Base-by-base conservation (phyloP, 2,888 invertebrate genomes). In the Priocnemis perturbator region DNA sequence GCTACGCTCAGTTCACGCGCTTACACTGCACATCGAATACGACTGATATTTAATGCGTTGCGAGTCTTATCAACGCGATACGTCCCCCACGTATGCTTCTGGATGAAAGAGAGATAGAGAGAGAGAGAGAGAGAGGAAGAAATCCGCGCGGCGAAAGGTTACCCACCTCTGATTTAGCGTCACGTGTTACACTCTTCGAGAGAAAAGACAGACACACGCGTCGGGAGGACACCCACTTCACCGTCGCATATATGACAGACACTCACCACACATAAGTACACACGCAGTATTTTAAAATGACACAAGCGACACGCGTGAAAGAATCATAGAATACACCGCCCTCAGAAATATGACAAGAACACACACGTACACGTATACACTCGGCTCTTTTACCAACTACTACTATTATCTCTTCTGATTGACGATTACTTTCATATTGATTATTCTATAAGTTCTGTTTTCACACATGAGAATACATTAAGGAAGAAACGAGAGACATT, bases 391-490 rank as follows among this genome's bases (percentile, higher is more conserved):
- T 83, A 82, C 68, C 76, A 81, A 7, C 37, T 11, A 37, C 37
- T 37, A 37, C 37, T 37, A 37, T 78, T 84, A 82, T 85, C 78
- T 81, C 82, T 87, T 86, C 83, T 83, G 77, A 87, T 87, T 86
- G 81, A 87, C 79, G 77, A 86, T 87, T 87, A 81, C 80, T 87
- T 87, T 87, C 84, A 79, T 87, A 87, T 77, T 87, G 81, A 86
- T 86, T 87, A 86, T 81, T 82, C 78, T 79, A 84, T 86, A 86
- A 87, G 86, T 87, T 87, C 81, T 83, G 85, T 87, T 87, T 86
- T 87, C 86, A 86, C 87, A 85, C 85, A 81, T 81, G 78, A 83
- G 76, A 77, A 74, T 74, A 77, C 66, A 76, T 75, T 74, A 82
- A 84, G 77, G 67, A 85, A 81, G 76, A 82, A 85, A 85, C 81